A percentile compares a stretch with the other conserved stretches of the same genome.
phyloP scores from a whole-genome alignment of 2,888 invertebrate genomes.

The Neocrepidodera transversa region DNA sequence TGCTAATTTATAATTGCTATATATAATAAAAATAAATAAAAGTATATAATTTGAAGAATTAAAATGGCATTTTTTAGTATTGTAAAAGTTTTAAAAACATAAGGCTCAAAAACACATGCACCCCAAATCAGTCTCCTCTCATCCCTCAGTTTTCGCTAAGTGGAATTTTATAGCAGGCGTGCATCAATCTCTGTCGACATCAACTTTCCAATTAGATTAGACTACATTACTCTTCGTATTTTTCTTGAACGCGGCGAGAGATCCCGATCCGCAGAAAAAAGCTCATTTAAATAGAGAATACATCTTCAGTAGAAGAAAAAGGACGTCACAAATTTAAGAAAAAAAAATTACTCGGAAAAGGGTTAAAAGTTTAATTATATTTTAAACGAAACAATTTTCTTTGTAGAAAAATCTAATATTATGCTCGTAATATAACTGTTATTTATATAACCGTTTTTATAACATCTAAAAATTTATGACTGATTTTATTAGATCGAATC shows the following conservation, averaged over 20 bases:
- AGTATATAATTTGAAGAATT: too few species aligned
- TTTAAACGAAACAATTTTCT: conserved; percentile 5
- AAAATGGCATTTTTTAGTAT: too few species aligned
- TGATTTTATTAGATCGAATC: too few species aligned
- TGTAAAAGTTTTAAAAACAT: too few species aligned
- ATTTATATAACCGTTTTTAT: neutral
- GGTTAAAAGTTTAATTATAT: conserved; percentile 18
- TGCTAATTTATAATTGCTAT: too few species aligned
- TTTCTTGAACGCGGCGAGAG: conserved; percentile 35
- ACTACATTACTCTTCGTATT: conserved; percentile 44
- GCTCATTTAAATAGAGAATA: conserved; percentile 39
- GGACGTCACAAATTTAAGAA: conserved; percentile 19
- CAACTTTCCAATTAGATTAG: conserved; percentile 43
- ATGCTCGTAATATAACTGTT: too few species aligned
- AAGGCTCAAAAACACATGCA: conserved; percentile 3
- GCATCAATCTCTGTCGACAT: conserved; percentile 43
- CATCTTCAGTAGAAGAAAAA: conserved; percentile 31
- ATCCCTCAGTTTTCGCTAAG: conserved; percentile 36
- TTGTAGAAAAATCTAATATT: neutral
- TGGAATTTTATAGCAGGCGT: conserved; percentile 41
- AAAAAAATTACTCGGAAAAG: conserved; percentile 15
- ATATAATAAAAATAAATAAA: too few species aligned
- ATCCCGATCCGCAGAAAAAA: conserved; percentile 30
- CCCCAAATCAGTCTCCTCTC: conserved; percentile 4
- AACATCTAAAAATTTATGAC: too few species aligned